These are phyloP conservation scores for Amphiprion ocellaris DNA, from an alignment of 2,113 vertebrate species.

Conservation along the genomic window DNA sequence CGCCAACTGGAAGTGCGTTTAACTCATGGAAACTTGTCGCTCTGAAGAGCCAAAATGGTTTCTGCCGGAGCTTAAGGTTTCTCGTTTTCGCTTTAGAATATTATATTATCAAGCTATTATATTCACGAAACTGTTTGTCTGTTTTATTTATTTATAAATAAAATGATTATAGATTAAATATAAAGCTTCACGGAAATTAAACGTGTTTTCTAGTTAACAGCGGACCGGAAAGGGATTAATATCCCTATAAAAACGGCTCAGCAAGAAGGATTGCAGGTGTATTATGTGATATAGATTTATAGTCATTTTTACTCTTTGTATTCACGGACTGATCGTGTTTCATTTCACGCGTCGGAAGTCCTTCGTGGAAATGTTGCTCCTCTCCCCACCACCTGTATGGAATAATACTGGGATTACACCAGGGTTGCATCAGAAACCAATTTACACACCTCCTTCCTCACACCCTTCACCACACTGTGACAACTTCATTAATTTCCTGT, in stretches of 20 bases:
- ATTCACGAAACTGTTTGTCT: no score
- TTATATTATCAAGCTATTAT: no score
- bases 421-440: slow-evolving; percentile 49
- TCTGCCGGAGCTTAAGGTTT: not conserved
- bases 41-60: slow-evolving; percentile 34
- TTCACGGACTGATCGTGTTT: not conserved
- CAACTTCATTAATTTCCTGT: not conserved
- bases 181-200: not conserved
- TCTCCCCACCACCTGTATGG: not conserved
- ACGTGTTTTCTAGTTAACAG: no score
- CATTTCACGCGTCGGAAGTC: not conserved
- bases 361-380: not conserved
- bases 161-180: not conserved
- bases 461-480: slow-evolving; percentile 5
- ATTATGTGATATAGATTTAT: not conserved
- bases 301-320: not conserved
- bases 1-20: rapidly evolving
- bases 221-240: no score
- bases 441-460: not conserved
- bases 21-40: not conserved
- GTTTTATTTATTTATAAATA: no score
- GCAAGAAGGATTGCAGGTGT: not conserved
- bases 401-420: slow-evolving; percentile 28
- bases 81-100: not conserved
- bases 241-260: no score